These are phyloP conservation scores for Trypoxylus dichotomus DNA, from an alignment of 1,140 invertebrate species.

Conservation along the genomic window DNA sequence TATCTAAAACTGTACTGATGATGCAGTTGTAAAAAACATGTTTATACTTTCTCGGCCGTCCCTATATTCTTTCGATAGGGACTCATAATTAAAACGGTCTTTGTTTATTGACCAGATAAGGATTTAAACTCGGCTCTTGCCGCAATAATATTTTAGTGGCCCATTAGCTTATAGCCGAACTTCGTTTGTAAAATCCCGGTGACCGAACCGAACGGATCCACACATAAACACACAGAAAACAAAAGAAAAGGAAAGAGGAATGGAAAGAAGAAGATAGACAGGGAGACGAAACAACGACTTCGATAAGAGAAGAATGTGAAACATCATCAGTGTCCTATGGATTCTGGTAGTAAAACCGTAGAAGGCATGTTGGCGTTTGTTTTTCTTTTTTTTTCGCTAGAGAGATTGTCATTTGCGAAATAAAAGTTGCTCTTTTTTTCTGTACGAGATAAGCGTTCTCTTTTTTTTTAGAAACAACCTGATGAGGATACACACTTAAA, in stretches of 20 bases:
- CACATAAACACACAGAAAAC: background rate
- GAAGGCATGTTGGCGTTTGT: background rate
- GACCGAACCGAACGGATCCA: background rate
- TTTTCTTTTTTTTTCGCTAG: background rate
- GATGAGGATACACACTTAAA: background rate
- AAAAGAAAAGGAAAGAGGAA: background rate
- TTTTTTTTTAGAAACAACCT: background rate
- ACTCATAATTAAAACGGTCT: constrained; percentile 42
- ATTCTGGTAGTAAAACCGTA: constrained; percentile 4
- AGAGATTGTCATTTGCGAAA: background rate
- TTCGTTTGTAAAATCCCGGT: constrained; percentile 21
- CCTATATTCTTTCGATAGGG: constrained; percentile 29
- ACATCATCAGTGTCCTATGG: background rate
- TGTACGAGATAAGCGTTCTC: background rate
- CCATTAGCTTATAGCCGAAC: constrained; percentile 25
- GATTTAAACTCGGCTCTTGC: constrained; percentile 5
- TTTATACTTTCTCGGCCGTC: constrained; percentile 34
- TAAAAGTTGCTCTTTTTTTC: background rate
- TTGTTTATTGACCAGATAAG: constrained; percentile 45
- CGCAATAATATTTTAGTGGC: constrained; percentile 25
- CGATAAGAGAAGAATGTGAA: constrained; percentile 20
- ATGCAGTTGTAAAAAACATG: constrained; percentile 38
- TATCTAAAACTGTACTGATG: constrained; percentile 36
- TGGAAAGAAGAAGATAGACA: background rate
- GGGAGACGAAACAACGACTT: background rate